Base-by-base conservation (phyloP, 2,888 invertebrate genomes). In the Orthosia gothica region DNA sequence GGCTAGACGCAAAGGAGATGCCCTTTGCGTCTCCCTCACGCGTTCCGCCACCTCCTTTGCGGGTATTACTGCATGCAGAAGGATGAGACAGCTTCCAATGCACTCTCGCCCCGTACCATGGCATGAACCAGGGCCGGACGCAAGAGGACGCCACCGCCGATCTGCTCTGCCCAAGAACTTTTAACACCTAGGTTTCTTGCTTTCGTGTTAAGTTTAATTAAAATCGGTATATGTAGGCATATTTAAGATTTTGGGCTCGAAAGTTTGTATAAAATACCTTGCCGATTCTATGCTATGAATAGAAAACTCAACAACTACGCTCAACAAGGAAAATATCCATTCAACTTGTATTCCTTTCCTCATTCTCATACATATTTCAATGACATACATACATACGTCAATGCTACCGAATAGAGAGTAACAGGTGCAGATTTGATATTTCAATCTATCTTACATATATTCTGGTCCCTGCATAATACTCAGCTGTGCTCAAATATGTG, bases 361-460 rank as follows among this genome's bases (percentile, higher is more conserved):
- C 47, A 47, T 65, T n/a, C 70, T 84, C 78, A 75, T 76, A 78
- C 70, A 84, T 84, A 87, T 84, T 87, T 81, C 32, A 23, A 49
- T 15, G 23, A 55, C 63, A 61, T 58, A 67, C 63, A 61, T 58
- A 67, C 63, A 54, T 49, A 70, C 68, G 61, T 66, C 84, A 76
- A 64, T 45, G 11, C 57, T 54, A 79, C 61, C 61, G 40, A 57
- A 68, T 61, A 57, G 3, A 69, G 70, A 72, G 76, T 84, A 86
- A 86, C 84, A 84, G 87, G 84, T 86, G 84, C 74, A 74, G 72
- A 76, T 84, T 84, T 74, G 74, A 84, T 81, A 86, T 86, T 84
- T 76, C 84, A 81, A 84, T 84, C 61, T n/a, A 73, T 64, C 69
- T 73, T 67, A 66, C 45, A 64, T 52, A 73, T 79, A 80, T 84